Evolutionary conservation across 2,113 vertebrate species (phyloP).

Genomic region (Strix aluco): DNA sequence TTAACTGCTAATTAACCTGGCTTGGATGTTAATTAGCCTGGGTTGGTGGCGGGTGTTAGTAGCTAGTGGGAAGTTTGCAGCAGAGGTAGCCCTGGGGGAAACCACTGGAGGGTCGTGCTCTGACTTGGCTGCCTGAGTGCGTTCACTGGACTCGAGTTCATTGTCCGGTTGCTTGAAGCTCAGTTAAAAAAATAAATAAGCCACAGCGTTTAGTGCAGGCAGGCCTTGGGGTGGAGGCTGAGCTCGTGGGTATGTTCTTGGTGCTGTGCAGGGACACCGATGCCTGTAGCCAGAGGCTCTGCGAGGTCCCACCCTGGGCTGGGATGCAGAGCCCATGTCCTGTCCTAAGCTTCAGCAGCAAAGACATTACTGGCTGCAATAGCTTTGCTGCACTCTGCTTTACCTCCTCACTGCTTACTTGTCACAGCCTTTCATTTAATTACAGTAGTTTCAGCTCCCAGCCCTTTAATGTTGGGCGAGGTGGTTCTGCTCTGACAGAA

Average conservation of each 20-base stretch:
- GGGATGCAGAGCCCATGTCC: not conserved
- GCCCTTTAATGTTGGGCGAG: not conserved
- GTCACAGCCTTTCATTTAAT: not conserved
- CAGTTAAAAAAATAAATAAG: not conserved
- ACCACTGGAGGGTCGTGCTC: not conserved
- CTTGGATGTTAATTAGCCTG: not conserved
- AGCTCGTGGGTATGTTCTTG: rapidly evolving
- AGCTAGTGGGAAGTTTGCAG: not conserved
- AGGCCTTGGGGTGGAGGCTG: not conserved
- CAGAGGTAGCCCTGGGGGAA: not conserved
- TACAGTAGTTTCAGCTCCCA: not conserved
- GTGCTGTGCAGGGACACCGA: rapidly evolving
- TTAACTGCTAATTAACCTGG: not conserved
- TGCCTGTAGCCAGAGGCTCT: not conserved
- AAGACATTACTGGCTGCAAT: not conserved
- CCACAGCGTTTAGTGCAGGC: rapidly evolving
- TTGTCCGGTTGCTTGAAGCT: not conserved
- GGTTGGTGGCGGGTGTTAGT: not conserved
- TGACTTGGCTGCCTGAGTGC: rapidly evolving
- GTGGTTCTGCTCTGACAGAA: not conserved
- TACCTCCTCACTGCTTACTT: not conserved
- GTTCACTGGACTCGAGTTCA: rapidly evolving
- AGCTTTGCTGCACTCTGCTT: not conserved
- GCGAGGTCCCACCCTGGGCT: not conserved
- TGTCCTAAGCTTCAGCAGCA: not conserved